Conservation (phyloP, 2,888 invertebrate species). For the Plebejus argus region DNA sequence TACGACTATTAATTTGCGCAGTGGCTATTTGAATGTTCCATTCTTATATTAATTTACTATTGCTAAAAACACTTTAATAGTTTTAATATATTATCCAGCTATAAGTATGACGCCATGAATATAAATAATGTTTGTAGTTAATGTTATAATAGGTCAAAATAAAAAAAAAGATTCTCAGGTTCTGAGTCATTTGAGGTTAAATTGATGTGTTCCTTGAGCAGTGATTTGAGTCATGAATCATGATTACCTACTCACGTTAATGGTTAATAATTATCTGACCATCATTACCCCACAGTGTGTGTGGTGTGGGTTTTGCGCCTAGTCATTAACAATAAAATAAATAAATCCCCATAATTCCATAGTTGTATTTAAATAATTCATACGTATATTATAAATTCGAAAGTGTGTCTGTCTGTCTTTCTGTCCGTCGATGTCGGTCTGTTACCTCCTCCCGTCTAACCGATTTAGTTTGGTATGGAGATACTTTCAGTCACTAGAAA, state of each 20-base stretch:
- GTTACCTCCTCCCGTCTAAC: too few relatives aligned
- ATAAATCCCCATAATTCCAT: neutral
- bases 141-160: neutral
- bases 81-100: neutral
- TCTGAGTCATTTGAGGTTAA: neutral
- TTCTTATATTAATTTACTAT: too few relatives aligned
- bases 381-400: too few relatives aligned
- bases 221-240: neutral
- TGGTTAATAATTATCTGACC: conserved; percentile 5
- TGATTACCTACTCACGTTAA: neutral
- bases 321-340: neutral
- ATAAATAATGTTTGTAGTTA: neutral
- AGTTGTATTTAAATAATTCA: neutral
- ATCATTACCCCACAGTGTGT: neutral
- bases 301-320: neutral
- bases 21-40: too few relatives aligned
- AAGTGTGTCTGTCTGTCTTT: too few relatives aligned
- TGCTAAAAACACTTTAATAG: too few relatives aligned
- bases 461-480: too few relatives aligned
- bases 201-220: conserved; percentile 4
- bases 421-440: too few relatives aligned
- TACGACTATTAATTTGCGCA: too few relatives aligned
- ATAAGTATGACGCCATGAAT: neutral
- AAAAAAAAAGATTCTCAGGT: neutral
- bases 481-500: too few relatives aligned